These are phyloP conservation scores for Spisula solida DNA, from an alignment of 2,888 invertebrate genomes.

Conservation along the genomic window DNA sequence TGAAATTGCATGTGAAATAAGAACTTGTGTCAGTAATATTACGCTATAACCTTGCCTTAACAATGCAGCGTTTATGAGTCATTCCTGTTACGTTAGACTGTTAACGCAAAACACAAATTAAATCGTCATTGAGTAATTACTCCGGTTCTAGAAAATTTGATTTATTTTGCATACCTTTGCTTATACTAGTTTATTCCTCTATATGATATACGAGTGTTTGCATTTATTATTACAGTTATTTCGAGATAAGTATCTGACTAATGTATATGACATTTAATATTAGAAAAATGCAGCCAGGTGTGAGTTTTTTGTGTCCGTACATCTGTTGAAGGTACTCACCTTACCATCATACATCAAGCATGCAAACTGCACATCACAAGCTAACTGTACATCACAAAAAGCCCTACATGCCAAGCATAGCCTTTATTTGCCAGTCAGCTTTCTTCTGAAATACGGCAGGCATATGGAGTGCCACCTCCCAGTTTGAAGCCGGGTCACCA, in stretches of 20 bases:
- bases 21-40: not conserved
- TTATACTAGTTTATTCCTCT: not conserved
- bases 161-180: too few relatives aligned
- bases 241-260: not conserved
- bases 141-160: too few relatives aligned
- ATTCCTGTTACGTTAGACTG: not conserved
- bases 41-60: not conserved
- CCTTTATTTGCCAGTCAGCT: too few relatives aligned
- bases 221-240: not conserved
- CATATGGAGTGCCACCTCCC: too few relatives aligned
- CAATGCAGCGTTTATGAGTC: not conserved
- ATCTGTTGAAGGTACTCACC: too few relatives aligned
- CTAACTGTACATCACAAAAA: too few relatives aligned
- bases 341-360: too few relatives aligned
- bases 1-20: not conserved
- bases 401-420: too few relatives aligned
- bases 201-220: not conserved
- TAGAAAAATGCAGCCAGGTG: not conserved
- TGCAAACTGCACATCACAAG: too few relatives aligned
- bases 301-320: too few relatives aligned
- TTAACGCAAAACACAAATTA: not conserved
- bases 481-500: too few relatives aligned
- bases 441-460: too few relatives aligned
- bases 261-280: conserved; percentile 11
- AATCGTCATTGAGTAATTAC: not conserved